These are phyloP conservation scores for Globodera rostochiensis DNA, from an alignment of 1,140 invertebrate species.

Conservation along the genomic window DNA sequence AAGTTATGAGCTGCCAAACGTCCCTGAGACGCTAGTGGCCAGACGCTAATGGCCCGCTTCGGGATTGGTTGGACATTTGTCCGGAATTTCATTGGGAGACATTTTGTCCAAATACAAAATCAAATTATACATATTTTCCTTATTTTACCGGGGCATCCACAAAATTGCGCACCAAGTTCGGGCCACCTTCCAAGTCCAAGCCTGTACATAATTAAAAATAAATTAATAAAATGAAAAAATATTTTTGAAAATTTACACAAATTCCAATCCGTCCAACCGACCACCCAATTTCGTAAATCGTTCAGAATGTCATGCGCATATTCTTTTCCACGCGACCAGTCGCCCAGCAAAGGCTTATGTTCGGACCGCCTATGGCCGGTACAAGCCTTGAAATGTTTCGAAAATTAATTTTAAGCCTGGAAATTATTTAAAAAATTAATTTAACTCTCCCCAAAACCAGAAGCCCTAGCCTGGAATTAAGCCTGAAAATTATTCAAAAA, in stretches of 20 bases:
- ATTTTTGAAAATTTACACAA: slow-evolving; percentile 64
- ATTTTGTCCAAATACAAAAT: too few relatives aligned
- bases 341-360: slow-evolving; percentile 38
- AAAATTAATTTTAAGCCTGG: too few relatives aligned
- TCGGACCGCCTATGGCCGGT: slow-evolving; percentile 22
- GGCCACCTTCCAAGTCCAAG: slow-evolving; percentile 71
- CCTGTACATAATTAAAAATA: slow-evolving; percentile 6
- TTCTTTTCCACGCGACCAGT: slow-evolving; percentile 31
- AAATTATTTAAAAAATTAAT: too few relatives aligned
- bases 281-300: slow-evolving; percentile 39
- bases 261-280: slow-evolving; percentile 79
- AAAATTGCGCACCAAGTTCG: slow-evolving; percentile 76
- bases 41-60: too few relatives aligned
- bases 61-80: too few relatives aligned
- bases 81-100: too few relatives aligned
- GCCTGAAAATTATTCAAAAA: not conserved
- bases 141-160: slow-evolving; percentile 74
- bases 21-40: too few relatives aligned
- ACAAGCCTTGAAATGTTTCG: slow-evolving; percentile 31
- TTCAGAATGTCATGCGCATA: slow-evolving; percentile 71
- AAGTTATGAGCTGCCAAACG: too few relatives aligned
- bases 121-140: not conserved
- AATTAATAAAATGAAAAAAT: not conserved
- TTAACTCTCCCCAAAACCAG: too few relatives aligned
- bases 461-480: too few relatives aligned